phyloP scores from a whole-genome alignment of 2,797 vertebrate species.

The Spheniscus humboldti region DNA sequence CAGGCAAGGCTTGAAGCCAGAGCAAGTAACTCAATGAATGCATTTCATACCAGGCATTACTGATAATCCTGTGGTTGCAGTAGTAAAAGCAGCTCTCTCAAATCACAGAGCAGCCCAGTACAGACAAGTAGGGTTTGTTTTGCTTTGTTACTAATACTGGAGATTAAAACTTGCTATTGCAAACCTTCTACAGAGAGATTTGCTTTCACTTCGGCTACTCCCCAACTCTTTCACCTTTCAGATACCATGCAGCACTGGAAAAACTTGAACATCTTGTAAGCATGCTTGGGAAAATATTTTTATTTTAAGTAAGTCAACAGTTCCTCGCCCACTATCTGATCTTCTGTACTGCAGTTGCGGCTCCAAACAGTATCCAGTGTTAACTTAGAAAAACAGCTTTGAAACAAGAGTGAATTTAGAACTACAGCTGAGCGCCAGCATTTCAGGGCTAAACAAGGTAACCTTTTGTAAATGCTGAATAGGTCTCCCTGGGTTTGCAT shows the following conservation, averaged over 20 bases:
- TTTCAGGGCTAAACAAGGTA: background rate
- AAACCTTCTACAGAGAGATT: slow-evolving; percentile 23
- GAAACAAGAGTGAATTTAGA: background rate
- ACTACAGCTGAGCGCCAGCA: background rate
- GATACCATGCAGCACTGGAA: background rate
- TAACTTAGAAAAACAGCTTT: background rate
- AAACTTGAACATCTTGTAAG: background rate
- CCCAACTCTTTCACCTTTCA: background rate
- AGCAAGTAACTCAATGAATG: background rate
- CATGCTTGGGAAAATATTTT: background rate
- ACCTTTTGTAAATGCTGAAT: background rate
- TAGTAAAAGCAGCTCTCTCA: slow-evolving; percentile 4
- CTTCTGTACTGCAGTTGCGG: background rate
- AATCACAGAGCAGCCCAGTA: background rate
- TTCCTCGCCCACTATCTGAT: background rate
- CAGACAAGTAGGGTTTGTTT: slow-evolving; percentile 1
- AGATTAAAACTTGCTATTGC: slow-evolving; percentile 34
- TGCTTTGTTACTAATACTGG: slow-evolving; percentile 32
- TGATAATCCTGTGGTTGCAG: slow-evolving; percentile 32
- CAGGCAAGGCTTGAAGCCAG: slow-evolving; percentile 13
- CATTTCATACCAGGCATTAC: slow-evolving; percentile 26
- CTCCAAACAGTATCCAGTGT: background rate
- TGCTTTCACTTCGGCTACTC: background rate
- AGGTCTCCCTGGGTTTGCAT: background rate
- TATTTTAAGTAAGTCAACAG: background rate